Conservation (phyloP, 2,113 vertebrate species). For the Opisthocomus hoazin region DNA sequence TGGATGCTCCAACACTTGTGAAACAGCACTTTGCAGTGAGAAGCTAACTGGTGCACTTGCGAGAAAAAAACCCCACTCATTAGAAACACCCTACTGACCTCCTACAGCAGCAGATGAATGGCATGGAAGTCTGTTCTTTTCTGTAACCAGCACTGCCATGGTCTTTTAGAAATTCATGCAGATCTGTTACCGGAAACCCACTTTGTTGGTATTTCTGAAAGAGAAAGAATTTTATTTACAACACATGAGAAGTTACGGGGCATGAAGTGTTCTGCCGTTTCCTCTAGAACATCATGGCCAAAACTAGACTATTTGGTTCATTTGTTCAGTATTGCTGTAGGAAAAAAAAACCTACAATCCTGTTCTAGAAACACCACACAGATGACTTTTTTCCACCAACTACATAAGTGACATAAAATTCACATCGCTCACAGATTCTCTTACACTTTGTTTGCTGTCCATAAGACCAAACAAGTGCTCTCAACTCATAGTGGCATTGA, state of each 20-base stretch:
- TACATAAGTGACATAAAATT: neutral
- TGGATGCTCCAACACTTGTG: neutral
- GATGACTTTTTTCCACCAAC: no score
- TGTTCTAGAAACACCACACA: neutral
- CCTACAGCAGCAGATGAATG: conserved; percentile 76
- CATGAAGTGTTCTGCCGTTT: neutral
- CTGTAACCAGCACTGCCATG: conserved; percentile 25
- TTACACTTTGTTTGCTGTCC: neutral
- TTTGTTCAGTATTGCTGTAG: neutral
- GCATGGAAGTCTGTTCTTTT: neutral
- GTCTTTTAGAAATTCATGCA: conserved; percentile 85
- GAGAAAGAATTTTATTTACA: neutral
- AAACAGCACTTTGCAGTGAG: neutral
- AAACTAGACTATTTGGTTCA: neutral
- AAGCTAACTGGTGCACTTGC: neutral
- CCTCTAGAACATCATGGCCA: neutral
- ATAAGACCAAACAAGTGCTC: neutral
- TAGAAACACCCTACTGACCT: conserved; percentile 68
- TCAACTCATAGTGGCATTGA: neutral
- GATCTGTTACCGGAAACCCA: conserved; percentile 87
- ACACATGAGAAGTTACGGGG: neutral
- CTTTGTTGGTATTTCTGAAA: conserved; percentile 87
- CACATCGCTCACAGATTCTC: neutral
- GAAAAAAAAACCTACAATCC: neutral
- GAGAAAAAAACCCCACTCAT: neutral